A percentile compares a stretch with the other conserved stretches of the same genome.
Evolutionary conservation across 2,113 vertebrate genomes (phyloP).

Genomic region (Zapus hudsonius): DNA sequence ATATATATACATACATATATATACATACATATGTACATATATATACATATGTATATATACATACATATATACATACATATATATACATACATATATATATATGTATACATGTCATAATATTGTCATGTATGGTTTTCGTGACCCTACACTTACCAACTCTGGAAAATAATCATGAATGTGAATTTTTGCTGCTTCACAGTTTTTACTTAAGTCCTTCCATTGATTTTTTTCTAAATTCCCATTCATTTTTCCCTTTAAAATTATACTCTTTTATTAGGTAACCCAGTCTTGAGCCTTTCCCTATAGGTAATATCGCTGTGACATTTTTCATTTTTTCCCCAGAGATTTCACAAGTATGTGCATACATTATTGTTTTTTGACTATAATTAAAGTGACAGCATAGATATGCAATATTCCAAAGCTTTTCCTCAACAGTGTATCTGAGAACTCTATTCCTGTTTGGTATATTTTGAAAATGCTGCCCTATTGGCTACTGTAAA

Average conservation of each 20-base stretch:
- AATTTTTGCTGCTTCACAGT: neutral
- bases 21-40: too few species aligned
- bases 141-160: neutral
- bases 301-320: neutral
- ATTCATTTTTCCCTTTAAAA: constrained; percentile 11
- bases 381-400: neutral
- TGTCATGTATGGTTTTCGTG: neutral
- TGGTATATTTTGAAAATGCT: neutral
- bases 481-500: rapidly evolving
- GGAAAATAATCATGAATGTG: constrained; percentile 17
- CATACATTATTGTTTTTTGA: neutral
- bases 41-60: too few species aligned
- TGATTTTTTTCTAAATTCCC: neutral
- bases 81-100: too few species aligned
- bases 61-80: too few species aligned
- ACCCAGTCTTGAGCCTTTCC: neutral
- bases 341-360: neutral
- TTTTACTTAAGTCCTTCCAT: constrained; percentile 5
- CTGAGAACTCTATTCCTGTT: neutral
- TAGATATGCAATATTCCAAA: neutral
- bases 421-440: neutral
- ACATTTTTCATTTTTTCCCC: neutral
- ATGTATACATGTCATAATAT: too few species aligned
- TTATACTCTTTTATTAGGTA: neutral
- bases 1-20: too few species aligned